Conservation (phyloP, 2,797 vertebrate species). For the Oreochromis mossambicus region DNA sequence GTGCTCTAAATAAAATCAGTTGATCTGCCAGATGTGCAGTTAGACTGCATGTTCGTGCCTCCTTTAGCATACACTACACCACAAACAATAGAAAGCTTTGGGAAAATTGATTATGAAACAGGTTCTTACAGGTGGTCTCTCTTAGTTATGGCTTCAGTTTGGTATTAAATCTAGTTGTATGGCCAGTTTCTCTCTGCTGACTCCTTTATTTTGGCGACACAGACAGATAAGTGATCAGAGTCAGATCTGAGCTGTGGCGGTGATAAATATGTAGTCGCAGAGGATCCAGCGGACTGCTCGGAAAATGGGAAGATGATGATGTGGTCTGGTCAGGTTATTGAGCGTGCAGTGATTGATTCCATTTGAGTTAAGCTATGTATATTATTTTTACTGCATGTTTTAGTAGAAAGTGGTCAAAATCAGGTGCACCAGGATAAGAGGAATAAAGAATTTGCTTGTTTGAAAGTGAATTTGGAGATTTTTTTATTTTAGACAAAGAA, state of each 20-base stretch:
- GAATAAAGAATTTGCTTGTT: neutral
- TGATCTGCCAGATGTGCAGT: neutral
- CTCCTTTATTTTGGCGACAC: neutral
- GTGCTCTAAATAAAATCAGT: accelerated
- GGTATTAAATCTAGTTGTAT: neutral
- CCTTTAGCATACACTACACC: neutral
- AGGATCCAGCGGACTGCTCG: neutral
- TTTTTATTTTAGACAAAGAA: neutral
- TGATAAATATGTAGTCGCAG: neutral
- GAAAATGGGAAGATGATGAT: neutral
- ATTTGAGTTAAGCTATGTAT: neutral
- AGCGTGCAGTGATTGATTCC: neutral
- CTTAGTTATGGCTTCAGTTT: neutral
- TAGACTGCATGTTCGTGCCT: too few species aligned
- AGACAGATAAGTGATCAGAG: neutral
- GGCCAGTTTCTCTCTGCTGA: neutral
- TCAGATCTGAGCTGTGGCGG: neutral
- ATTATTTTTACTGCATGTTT: neutral
- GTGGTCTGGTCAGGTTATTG: neutral
- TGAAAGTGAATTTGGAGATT: neutral
- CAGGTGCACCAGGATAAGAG: neutral
- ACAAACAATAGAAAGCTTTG: neutral
- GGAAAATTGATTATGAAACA: neutral
- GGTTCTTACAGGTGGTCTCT: neutral
- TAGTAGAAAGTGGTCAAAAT: neutral